Evolutionary conservation across 2,888 invertebrate genomes (phyloP), one percentile per base, ranked within the genome.

Genomic region (Drosophila meridionalis): DNA sequence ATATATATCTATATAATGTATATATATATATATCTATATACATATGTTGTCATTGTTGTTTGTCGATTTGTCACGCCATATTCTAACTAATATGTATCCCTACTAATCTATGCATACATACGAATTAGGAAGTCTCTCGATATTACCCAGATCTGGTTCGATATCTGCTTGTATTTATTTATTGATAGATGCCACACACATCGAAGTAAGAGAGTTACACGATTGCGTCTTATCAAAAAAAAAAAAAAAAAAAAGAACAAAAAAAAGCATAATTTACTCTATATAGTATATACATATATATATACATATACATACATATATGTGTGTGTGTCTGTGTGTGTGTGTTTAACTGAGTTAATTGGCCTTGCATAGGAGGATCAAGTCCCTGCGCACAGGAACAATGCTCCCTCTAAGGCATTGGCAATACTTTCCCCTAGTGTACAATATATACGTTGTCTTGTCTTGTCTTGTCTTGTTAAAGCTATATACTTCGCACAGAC

Each of bases 281-380:
- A 78, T 80, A 78, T 55, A 60, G 62, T 76, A 71, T 80, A 78
- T 78, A 78, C 77, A 80, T 81, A 78, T 73, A 78, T 80, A 80
- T 81, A 78, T 63, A 78, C 77, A 78, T 80, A 81, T 57, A 72
- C 69, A 78, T 58, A 76, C 67, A 69, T 69, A 64, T 71, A 20
- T 63, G 40, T 47, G 26, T 60, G 4, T 53, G 38, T 60, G 34
- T 70, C 7, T 52, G n/a, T 70, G 30, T 50, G 30, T 36, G 9
- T 60, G 12, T 52, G 9, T 48, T 32, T 62, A 47, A 50, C 55
- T 63, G 59, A 62, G 78, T 64, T 71, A 66, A 63, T 76, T 76
- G 69, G 76, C 69, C 76, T 42, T 36, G 80, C 65, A 12, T 48
- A 26, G 63, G 57, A 64, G 77, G 65, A 48, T 59, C 64, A 34